Evolutionary conservation across 1,140 invertebrate genomes (phyloP), one percentile per base, ranked within the genome.

Genomic region (Drosophila tsacasi): DNA sequence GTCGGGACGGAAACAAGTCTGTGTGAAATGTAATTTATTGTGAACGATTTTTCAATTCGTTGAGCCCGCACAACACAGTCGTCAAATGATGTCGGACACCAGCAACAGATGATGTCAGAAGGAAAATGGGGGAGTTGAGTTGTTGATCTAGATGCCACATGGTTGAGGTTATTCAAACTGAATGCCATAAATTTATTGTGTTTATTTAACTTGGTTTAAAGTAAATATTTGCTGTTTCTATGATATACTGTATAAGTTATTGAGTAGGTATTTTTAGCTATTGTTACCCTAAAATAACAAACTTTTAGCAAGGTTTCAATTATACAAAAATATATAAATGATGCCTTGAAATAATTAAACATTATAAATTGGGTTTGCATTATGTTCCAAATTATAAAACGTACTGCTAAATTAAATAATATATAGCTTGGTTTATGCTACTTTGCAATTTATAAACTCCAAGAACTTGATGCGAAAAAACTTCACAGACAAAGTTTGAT

Each of bases 11-110:
- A 74, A 74, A 50, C 55, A 42, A 74, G 68, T 27, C 55, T 63
- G 63, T 58, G 64, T 87, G 60, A 83, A 87, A 86, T 83, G 76
- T 76, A 83, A 87, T 87, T 83, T 87, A 87, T 76, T 76, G 83
- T 79, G 46, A 86, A 83, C 74, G 49, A 81, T 76, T 67, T 79
- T 87, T 76, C 68, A 81, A 77, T 69, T 66, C 76, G 35, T 80
- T 75, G 63, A 77, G 55, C 42, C 40, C 42, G 55, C 47, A 76
- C 54, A 67, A 46, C 27, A 54, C 32, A 57, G 54, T 39, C 37
- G 63, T 52, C 47, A 71, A 71, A 66, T 37, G 62, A 37, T 69
- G 62, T 69, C 21, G 23, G 19, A 40, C 49, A 61, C 27, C 57
- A 68, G 57, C 50, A 77, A 77, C 75, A 77, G 75, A 77, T 77